Base-by-base conservation (phyloP, 2,113 vertebrate species). In the Dasyornis broadbenti region DNA sequence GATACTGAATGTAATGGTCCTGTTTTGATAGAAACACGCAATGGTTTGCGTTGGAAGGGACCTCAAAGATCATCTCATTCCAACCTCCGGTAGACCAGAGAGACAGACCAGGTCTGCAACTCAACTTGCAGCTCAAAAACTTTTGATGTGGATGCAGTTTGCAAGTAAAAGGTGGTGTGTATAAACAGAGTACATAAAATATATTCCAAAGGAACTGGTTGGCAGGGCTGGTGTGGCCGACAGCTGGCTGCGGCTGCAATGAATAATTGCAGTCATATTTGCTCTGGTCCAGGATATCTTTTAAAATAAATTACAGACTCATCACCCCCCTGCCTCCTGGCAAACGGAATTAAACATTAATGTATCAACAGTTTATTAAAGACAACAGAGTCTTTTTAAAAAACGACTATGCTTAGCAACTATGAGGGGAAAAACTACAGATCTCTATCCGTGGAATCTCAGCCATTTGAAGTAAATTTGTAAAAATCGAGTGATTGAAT, bases 311-410 rank as follows among this genome's bases (percentile, higher is more conserved):
- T 85, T 64, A 68, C 73, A 87, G 61, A 68, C 69, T 91, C 87
- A 70, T 91, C 82, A 80, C 40, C 59, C 64, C 0, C 1, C 65
- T 92, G 77, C 81, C 84, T 90, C 49, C 84, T 91, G 90, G 77
- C 63, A 83, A 89, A 92, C n/a, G 37, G 65, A 63, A 90, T 91
- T 71, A 84, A 93, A 91, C 77, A 68, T 92, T 95, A 78, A 84
- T 82, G 52, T 44, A 84, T 89, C 81, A 93, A 82, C 78, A 87
- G 82, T 94, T 89, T 95, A 87, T 94, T 89, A 85, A 87, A 78
- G 73, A 77, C 83, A 91, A 89, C 78, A 78, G 64, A 49, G 18
- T 66, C 80, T 44, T 83, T 63, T 72, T 77, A 5, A 26, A 77
- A 92, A 86, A 30, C 60, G 86, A 30, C 61, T 49, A 30, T n/a